phyloP scores from a whole-genome alignment of 2,888 invertebrate genomes.

The Drosophila lutescens region DNA sequence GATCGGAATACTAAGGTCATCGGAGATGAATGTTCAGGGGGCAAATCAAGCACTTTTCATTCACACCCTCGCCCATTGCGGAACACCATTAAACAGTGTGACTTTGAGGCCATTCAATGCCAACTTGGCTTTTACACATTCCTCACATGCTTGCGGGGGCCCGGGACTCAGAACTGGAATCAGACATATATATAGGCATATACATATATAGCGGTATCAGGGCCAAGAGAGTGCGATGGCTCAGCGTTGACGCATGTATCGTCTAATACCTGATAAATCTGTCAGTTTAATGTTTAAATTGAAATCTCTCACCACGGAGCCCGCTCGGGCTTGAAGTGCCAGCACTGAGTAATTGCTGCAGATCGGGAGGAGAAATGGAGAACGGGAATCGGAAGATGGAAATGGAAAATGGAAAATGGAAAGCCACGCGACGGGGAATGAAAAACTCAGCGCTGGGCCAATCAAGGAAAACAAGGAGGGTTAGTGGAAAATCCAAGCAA shows the following conservation, averaged over 20 bases:
- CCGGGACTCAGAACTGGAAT: conserved; percentile 7
- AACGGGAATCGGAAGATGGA: conserved; percentile 1
- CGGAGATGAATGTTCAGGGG: not conserved
- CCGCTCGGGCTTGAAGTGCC: conserved; percentile 50
- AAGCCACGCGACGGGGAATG: conserved; percentile 23
- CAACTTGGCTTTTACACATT: conserved; percentile 23
- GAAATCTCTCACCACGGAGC: conserved; percentile 78
- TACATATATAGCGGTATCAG: conserved; percentile 2
- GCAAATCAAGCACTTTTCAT: not conserved
- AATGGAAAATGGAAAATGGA: conserved; percentile 1
- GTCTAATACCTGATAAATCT: conserved; percentile 83
- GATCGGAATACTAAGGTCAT: conserved; percentile 1
- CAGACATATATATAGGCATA: not conserved
- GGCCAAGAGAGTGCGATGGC: conserved; percentile 26
- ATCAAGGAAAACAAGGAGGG: conserved; percentile 9
- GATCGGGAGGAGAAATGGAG: conserved; percentile 5
- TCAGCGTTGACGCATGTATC: conserved; percentile 72
- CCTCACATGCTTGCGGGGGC: conserved; percentile 17
- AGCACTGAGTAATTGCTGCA: conserved; percentile 33
- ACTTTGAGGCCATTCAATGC: conserved; percentile 8
- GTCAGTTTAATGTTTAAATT: conserved; percentile 81
- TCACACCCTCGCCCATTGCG: conserved; percentile 12
- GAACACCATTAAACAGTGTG: conserved; percentile 19
- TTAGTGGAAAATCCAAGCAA: conserved; percentile 18
- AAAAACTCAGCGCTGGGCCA: conserved; percentile 53